These are phyloP conservation scores for Passerculus sandwichensis DNA, from an alignment of 2,797 vertebrate species.

Conservation along the genomic window DNA sequence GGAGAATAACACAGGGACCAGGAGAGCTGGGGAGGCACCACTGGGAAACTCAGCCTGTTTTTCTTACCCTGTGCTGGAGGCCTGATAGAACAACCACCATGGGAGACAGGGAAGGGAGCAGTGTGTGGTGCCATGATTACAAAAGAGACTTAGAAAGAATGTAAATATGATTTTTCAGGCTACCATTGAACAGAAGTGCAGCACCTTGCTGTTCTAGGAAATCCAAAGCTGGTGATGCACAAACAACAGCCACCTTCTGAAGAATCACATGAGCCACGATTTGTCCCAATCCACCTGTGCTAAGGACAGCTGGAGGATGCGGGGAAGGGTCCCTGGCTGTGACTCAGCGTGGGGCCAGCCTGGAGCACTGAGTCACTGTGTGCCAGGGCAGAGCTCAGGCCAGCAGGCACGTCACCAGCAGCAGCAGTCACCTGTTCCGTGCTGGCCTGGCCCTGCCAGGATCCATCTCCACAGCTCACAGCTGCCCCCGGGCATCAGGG, in stretches of 20 bases:
- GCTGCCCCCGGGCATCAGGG: fast-evolving
- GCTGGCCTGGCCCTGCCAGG: fast-evolving
- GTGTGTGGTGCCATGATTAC: neutral
- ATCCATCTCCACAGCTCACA: fast-evolving
- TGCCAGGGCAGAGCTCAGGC: neutral
- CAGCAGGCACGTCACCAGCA: neutral
- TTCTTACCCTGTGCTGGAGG: fast-evolving
- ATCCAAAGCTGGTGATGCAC: neutral
- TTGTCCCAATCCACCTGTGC: neutral
- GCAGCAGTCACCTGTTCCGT: fast-evolving
- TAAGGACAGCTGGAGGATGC: fast-evolving
- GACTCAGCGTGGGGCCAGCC: neutral
- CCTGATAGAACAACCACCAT: neutral
- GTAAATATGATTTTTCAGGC: neutral
- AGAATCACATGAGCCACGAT: fast-evolving
- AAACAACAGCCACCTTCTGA: neutral
- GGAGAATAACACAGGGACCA: neutral
- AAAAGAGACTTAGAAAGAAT: neutral
- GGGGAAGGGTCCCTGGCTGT: neutral
- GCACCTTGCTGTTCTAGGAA: neutral
- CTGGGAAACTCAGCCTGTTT: neutral
- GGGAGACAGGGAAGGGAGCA: neutral
- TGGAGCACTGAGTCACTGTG: neutral
- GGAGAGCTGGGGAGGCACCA: neutral
- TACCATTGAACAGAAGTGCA: neutral